Evolutionary conservation across 37 sponge, comb jelly and placozoan species (phyloP).

Genomic region (Oopsacas minuta): DNA sequence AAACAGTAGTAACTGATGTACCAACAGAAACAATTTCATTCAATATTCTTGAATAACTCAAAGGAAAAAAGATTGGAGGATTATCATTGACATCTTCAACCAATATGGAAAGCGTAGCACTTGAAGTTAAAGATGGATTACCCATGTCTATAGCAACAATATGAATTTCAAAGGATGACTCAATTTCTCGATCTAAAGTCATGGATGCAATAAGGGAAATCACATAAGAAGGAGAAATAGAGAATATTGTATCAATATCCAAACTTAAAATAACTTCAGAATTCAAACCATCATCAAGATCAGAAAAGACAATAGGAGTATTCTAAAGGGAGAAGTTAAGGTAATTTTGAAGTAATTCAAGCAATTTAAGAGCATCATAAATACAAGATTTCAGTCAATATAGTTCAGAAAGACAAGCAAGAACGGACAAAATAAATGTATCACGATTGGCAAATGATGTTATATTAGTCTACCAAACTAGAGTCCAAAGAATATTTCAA

Average conservation of each 20-base stretch:
- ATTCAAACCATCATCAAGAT: neutral
- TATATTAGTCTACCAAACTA: no score
- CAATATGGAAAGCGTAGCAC: neutral
- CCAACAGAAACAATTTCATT: neutral
- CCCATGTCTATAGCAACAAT: neutral
- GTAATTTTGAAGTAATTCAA: neutral
- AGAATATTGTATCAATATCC: neutral
- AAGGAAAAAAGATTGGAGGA: neutral
- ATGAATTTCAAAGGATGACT: neutral
- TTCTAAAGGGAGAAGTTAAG: neutral
- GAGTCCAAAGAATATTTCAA: no score
- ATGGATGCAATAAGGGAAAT: neutral
- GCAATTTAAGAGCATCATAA: no score
- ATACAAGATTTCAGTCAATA: no score
- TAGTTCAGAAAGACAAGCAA: no score
- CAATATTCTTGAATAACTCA: neutral
- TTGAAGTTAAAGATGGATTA: neutral
- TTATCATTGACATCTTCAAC: constrained; percentile 5
- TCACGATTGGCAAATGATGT: no score
- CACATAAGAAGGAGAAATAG: neutral
- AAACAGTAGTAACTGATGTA: neutral
- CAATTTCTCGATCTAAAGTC: neutral
- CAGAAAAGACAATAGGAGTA: neutral
- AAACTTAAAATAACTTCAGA: neutral
- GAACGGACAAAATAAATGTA: no score